Evolutionary conservation across 1,140 invertebrate genomes (phyloP).

Genomic region (Drosophila kohkoa): DNA sequence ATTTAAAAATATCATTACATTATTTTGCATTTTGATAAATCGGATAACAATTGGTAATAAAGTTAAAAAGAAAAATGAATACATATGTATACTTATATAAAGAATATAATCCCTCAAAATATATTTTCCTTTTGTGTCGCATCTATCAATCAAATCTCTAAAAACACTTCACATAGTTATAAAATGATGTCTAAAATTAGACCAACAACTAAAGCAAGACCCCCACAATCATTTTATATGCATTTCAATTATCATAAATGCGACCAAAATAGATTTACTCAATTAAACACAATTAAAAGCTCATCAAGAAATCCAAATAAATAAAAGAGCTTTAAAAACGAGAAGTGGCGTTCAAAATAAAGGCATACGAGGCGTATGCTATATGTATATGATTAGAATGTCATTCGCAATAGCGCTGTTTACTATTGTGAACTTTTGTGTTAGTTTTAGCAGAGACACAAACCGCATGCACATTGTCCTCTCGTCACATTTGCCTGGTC

Average conservation of each 20-base stretch:
- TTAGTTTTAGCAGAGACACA: slow-evolving; percentile 41
- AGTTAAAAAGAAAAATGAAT: too few relatives aligned
- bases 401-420: not conserved
- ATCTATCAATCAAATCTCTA: too few relatives aligned
- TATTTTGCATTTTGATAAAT: too few relatives aligned
- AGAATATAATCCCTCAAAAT: too few relatives aligned
- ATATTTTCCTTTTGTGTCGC: too few relatives aligned
- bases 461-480: slow-evolving; percentile 31
- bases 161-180: too few relatives aligned
- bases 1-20: too few relatives aligned
- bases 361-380: not conserved
- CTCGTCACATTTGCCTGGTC: slow-evolving; percentile 44
- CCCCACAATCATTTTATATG: not conserved
- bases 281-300: not conserved
- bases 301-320: not conserved
- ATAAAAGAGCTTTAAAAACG: too few relatives aligned
- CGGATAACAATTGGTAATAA: too few relatives aligned
- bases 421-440: not conserved
- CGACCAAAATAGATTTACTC: not conserved
- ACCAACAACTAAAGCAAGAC: too few relatives aligned
- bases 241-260: not conserved
- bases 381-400: not conserved
- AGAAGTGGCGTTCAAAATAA: not conserved
- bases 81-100: too few relatives aligned
- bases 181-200: too few relatives aligned